phyloP scores from a whole-genome alignment of 92 coral and sea anemone genomes.

The Micromussa lordhowensis region DNA sequence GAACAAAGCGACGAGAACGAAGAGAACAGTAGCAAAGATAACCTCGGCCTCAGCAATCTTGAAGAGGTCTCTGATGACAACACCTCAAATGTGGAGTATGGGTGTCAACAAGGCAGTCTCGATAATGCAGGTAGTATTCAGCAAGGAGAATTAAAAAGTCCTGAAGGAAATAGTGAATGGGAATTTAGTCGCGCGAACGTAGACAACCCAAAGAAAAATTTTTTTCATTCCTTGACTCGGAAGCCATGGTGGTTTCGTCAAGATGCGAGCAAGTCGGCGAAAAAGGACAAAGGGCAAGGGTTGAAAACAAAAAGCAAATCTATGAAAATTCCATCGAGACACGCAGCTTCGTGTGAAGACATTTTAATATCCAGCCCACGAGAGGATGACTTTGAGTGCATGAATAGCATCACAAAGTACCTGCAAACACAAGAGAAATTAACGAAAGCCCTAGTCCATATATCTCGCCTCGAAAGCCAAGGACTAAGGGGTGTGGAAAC shows the following conservation, averaged over 20 bases:
- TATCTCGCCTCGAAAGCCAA: conserved; percentile 23
- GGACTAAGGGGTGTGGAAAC: neutral
- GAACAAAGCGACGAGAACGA: conserved; percentile 18
- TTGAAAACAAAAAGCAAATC: neutral
- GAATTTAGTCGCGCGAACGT: neutral
- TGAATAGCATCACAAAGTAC: conserved; percentile 14
- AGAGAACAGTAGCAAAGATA: neutral
- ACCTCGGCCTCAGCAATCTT: neutral
- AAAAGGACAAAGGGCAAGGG: conserved; percentile 5
- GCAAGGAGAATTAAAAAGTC: neutral
- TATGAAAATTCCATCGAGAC: conserved; percentile 17
- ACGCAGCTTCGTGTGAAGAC: conserved; percentile 15
- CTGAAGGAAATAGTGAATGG: neutral
- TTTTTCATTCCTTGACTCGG: conserved; percentile 19
- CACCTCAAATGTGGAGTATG: neutral
- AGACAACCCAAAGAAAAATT: conserved; percentile 7
- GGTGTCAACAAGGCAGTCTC: neutral
- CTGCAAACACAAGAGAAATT: conserved; percentile 31
- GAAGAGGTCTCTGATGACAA: neutral
- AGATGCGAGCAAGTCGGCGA: conserved; percentile 2
- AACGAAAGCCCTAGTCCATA: conserved; percentile 25
- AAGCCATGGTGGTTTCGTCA: conserved; percentile 24
- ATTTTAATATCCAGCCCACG: conserved; percentile 27
- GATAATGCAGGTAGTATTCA: neutral
- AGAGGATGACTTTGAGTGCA: conserved; percentile 36